These are phyloP conservation scores for Bedellia somnulentella DNA, from an alignment of 2,888 invertebrate genomes.

Conservation along the genomic window DNA sequence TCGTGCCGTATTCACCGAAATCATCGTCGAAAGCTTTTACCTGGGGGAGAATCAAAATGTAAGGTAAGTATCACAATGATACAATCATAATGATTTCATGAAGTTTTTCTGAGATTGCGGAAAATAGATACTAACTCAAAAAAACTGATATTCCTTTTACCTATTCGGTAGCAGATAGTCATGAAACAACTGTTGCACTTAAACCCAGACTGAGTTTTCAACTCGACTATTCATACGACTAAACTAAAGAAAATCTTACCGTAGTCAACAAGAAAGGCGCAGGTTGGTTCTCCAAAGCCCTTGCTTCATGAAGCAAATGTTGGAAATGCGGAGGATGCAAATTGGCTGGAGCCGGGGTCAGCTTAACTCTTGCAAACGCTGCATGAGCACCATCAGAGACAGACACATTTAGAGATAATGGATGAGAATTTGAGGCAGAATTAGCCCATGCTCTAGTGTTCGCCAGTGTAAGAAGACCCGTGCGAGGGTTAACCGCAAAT, in stretches of 20 bases:
- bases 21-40: constrained; percentile 83
- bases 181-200: too few relatives aligned
- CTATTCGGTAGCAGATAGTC: too few relatives aligned
- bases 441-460: constrained; percentile 74
- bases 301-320: constrained; percentile 76
- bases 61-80: too few relatives aligned
- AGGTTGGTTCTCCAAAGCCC: constrained; percentile 78
- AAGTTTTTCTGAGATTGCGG: too few relatives aligned
- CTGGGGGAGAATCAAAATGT: constrained; percentile 18
- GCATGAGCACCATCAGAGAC: constrained; percentile 96
- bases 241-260: constrained; percentile 23
- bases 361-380: constrained; percentile 80
- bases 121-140: too few relatives aligned
- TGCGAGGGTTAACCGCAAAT: constrained; percentile 20
- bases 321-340: constrained; percentile 77
- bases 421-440: constrained; percentile 39
- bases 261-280: constrained; percentile 75
- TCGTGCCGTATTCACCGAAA: constrained; percentile 72
- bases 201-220: too few relatives aligned
- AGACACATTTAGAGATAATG: constrained; percentile 78
- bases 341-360: constrained; percentile 78
- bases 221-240: too few relatives aligned
- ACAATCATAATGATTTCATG: too few relatives aligned
- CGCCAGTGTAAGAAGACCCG: constrained; percentile 68
- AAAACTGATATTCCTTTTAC: too few relatives aligned